Evolutionary conservation across 1,140 invertebrate species (phyloP), one percentile per base, ranked within the genome.

Genomic region (Camponotus vicinus): DNA sequence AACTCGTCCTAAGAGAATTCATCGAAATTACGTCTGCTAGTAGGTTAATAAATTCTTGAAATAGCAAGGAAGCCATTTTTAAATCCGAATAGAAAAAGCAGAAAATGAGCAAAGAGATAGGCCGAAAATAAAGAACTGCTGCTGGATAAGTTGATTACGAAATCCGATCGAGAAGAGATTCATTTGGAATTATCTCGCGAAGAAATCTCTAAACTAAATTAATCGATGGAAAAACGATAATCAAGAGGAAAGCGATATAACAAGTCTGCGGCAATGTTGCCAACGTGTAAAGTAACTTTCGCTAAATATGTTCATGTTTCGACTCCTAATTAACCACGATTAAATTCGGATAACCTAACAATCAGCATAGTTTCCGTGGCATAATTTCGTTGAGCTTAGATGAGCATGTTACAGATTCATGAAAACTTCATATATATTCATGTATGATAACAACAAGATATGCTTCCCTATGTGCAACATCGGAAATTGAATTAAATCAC

Each of bases 61-160:
- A 49, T 59, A 82, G 61, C 40, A 45, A 61, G 45, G 21, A 64
- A 69, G 78, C 45, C 32, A 13, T 40, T 61, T 83, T 73, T 83
- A 83, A 75, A 83, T 83, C 67, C 37, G 69, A 40, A 80, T 70
- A 57, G 49, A 78, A 52, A n/a, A 40, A 66, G 45, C 42, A 45
- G 40, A 55, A 45, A 55, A 40, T 21, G 34, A 52, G 13, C 45
- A 21, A 13, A 67, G 75, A 79, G 75, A 67, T 85, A 77, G 76
- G 63, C 84, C 52, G 45, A 45, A 57, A 57, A 61, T 64, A 78
- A 85, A 79, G 63, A 79, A 85, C 49, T 49, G 52, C 40, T 64
- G 11, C n/a, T 64, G 69, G 69, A 75, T 84, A 84, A 86, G 45
- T 86, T 86, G 75, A 86, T 86, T 84, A 59, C 49, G 9, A 52